Conservation (phyloP, 2,888 invertebrate genomes). For the Drosophila setosimentum region DNA sequence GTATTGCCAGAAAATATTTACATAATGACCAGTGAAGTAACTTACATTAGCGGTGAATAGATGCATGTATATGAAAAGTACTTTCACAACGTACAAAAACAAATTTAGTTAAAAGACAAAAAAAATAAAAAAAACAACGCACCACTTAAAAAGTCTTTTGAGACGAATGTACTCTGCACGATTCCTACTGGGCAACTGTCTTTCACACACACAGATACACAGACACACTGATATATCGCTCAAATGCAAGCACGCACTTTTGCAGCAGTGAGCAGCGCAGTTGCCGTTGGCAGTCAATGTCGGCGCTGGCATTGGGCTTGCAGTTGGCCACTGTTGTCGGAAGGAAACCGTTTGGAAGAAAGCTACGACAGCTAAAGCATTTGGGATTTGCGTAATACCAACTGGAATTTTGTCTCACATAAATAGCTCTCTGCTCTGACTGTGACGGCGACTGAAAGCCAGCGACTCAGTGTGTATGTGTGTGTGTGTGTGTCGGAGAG, state of each 20-base stretch:
- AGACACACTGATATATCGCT: slow-evolving; percentile 57
- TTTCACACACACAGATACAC: slow-evolving; percentile 10
- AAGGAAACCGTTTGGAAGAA: slow-evolving; percentile 79
- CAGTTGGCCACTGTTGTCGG: slow-evolving; percentile 61
- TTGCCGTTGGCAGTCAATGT: slow-evolving; percentile 14
- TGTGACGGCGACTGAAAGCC: slow-evolving; percentile 35
- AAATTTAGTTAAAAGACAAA: neutral
- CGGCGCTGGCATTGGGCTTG: slow-evolving; percentile 18
- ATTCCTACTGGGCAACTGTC: neutral
- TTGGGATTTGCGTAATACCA: slow-evolving; percentile 80
- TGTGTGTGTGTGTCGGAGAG: slow-evolving; percentile 16
- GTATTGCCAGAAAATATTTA: neutral
- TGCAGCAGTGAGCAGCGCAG: slow-evolving; percentile 59
- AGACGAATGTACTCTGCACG: neutral
- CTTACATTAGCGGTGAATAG: neutral
- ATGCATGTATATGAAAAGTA: neutral
- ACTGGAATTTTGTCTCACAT: slow-evolving; percentile 82
- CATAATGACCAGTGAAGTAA: neutral
- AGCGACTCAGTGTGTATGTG: slow-evolving; percentile 2
- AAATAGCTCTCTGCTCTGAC: slow-evolving; percentile 64
- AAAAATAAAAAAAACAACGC: neutral
- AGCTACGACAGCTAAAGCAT: slow-evolving; percentile 80
- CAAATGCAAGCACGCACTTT: slow-evolving; percentile 76
- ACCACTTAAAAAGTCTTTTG: neutral
- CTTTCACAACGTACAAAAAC: neutral